These are phyloP conservation scores for Mesitornis unicolor DNA, from an alignment of 2,113 vertebrate genomes.

Conservation along the genomic window DNA sequence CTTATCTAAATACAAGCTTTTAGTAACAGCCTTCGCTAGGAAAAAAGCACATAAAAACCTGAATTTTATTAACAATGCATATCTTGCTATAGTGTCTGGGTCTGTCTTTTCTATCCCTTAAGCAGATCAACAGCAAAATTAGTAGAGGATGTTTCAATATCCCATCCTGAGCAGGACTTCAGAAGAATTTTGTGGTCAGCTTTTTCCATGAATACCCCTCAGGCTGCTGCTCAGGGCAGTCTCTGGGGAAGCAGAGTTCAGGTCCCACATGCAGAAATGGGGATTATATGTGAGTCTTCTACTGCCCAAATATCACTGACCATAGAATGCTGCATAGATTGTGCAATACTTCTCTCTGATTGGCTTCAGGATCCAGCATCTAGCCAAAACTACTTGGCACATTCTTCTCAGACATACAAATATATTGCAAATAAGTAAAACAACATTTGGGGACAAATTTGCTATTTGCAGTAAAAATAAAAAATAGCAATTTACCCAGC, in stretches of 20 bases:
- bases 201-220: not conserved
- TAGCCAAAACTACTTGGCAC: not conserved
- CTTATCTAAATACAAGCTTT: not conserved
- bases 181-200: not conserved
- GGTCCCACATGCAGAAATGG: not conserved
- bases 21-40: not conserved
- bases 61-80: not conserved
- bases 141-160: not conserved
- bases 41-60: not conserved
- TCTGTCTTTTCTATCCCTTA: not conserved
- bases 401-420: not conserved
- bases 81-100: not conserved
- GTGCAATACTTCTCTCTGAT: not conserved
- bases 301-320: not conserved
- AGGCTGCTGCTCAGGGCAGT: not conserved
- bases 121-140: not conserved
- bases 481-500: not conserved
- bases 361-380: not conserved
- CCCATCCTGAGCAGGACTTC: not conserved
- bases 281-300: not conserved
- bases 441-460: not conserved
- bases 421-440: not conserved
- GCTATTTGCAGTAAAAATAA: not conserved
- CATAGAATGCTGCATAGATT: not conserved
- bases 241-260: not conserved